These are phyloP conservation scores for Esperia sulphurella DNA, from an alignment of 2,888 invertebrate species.

Conservation along the genomic window DNA sequence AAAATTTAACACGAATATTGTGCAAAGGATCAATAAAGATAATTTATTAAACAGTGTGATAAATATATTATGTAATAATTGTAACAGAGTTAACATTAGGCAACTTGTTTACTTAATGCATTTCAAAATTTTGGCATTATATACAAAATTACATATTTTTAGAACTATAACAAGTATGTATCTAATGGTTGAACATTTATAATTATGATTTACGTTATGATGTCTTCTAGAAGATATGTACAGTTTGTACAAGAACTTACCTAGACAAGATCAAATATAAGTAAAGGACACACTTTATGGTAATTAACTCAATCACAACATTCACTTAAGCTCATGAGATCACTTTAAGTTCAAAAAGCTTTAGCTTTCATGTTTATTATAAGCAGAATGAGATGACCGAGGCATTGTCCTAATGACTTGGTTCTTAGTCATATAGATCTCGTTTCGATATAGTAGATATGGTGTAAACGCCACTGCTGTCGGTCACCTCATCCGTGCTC, in stretches of 20 bases:
- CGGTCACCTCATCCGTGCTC: conserved; percentile 71
- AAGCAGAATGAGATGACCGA: neutral
- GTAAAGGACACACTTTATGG: neutral
- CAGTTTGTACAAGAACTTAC: neutral
- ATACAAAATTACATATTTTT: no score
- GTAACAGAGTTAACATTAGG: no score
- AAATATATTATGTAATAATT: no score
- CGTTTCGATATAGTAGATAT: conserved; percentile 61
- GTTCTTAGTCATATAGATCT: conserved; percentile 53
- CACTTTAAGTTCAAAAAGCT: conserved; percentile 22
- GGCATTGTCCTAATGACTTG: no score
- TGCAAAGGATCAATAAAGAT: no score
- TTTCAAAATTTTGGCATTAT: no score
- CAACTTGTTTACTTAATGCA: no score
- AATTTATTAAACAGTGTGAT: no score
- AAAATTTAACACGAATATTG: no score
- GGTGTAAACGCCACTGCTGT: conserved; percentile 65
- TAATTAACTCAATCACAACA: conserved; percentile 15
- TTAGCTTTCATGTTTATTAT: conserved; percentile 11
- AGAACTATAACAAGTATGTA: no score
- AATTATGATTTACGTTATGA: no score
- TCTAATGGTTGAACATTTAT: no score
- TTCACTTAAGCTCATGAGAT: conserved; percentile 50
- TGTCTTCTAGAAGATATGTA: neutral
- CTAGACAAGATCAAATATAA: neutral